Base-by-base conservation (phyloP, 1,140 invertebrate genomes). In the Hetaerina americana region DNA sequence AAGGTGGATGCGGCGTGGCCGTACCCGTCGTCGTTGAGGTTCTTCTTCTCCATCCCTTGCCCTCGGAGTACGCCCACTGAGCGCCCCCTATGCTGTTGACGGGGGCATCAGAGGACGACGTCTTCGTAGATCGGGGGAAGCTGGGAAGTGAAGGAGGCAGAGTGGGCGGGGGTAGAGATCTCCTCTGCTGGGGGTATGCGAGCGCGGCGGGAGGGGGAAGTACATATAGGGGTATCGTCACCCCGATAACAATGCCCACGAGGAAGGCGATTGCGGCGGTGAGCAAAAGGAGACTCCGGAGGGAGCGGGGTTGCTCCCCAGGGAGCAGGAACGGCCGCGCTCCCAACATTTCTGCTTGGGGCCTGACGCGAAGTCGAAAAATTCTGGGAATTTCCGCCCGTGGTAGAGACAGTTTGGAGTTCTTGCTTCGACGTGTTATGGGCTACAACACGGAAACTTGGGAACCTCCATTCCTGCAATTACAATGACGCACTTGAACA, bases 171-270 rank as follows among this genome's bases (percentile, higher is more conserved):
- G 67, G 25, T 25, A 28, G 67, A 15, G 67, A 10, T 25, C 25
- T 2, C 6, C 40, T 57, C 67, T 1, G 67, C 18, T 26, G 67
- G 12, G 67, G 25, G 25, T 18, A 68, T 3, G 67, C 67, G 67
- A 28, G 40, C 10, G 40, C 40, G 15, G 40, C 67, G 18, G 67
- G 27, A 26, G 67, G 67, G 25, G 67, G 67, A 1, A 68, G 67
- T 15, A 68, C 25, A 28, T 68, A 68, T 10, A 68, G 25, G 67
- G 67, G 67, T 1, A 68, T 68, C 12, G 27, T 68, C 25, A 68
- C 25, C 15, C 67, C 67, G 67, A 68, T 68, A 25, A 68, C 27
- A 25, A 68, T 68, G 67, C 67, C 67, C 67, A 68, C 27, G 67
- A 68, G 18, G 67, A 68, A 68, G 67, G 67, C 67, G n/a, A 25